Evolutionary conservation across 2,888 invertebrate genomes (phyloP).

Genomic region (Archips crataeganus): DNA sequence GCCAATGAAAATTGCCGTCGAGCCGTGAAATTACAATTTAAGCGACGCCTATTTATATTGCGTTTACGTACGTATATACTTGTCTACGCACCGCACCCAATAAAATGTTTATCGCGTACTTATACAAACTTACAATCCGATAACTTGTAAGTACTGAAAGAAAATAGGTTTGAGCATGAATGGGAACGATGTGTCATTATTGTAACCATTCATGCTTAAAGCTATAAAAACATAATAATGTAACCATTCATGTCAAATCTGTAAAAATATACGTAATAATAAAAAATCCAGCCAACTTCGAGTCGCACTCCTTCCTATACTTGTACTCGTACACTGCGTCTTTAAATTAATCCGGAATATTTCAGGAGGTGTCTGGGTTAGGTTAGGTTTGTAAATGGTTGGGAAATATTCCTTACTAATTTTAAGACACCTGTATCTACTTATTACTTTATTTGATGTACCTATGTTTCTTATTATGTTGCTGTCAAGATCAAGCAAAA

Average conservation of each 20-base stretch:
- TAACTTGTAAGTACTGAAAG: conserved; percentile 11
- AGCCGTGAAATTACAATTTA: conserved; percentile 84
- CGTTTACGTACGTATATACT: conserved; percentile 50
- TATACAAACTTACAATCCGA: conserved; percentile 33
- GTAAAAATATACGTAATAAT: too few species aligned
- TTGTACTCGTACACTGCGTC: too few species aligned
- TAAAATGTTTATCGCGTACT: conserved; percentile 35
- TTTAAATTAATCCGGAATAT: too few species aligned
- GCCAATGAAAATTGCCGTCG: conserved; percentile 79
- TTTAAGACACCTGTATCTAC: too few species aligned
- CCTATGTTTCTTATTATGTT: too few species aligned
- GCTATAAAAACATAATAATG: not conserved
- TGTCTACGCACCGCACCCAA: conserved; percentile 24
- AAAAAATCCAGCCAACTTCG: too few species aligned
- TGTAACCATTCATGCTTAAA: not conserved
- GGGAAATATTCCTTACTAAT: too few species aligned
- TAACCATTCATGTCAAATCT: not conserved
- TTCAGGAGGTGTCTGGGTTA: too few species aligned
- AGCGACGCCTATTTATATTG: conserved; percentile 72
- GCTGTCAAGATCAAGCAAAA: too few species aligned
- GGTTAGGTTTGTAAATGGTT: too few species aligned
- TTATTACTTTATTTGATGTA: too few species aligned
- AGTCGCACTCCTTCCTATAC: too few species aligned
- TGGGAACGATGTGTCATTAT: not conserved
- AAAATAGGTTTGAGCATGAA: not conserved